Evolutionary conservation across 2,888 invertebrate species (phyloP), one percentile per base, ranked within the genome.

Genomic region (Lamproptera curius): DNA sequence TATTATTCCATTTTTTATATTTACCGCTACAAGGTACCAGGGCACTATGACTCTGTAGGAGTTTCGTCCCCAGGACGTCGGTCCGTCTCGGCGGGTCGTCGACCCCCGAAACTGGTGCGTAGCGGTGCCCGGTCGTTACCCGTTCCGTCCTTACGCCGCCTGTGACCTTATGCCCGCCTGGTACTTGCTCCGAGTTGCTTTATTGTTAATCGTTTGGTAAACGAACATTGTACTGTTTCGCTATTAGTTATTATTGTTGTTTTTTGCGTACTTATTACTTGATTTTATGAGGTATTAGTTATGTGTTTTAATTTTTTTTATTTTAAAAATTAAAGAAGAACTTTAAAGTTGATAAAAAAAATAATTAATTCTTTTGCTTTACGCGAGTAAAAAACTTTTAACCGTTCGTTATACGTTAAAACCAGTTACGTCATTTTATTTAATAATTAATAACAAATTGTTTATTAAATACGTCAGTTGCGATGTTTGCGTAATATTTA

Each of bases 81-180:
- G 67, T 62, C 63, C 63, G 70, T 64, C 75, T 70, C 66, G 65
- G 54, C 71, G 67, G 72, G 77, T 82, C 83, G 79, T 64, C 72
- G 82, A 82, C 77, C 83, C 81, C 82, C 85, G 66, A 84, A 84
- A 79, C 74, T 76, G 78, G 76, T 76, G 78, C 77, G 81, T 79
- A 79, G 80, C 80, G 80, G 78, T 82, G 80, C 79, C 83, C 81
- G 86, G 84, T 85, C 84, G 78, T 84, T 85, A 81, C 80, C 82
- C 83, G 73, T 59, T n/a, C 71, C 80, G 83, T 84, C 84, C 83
- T 84, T 81, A 76, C 70, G 59, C 63, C 68, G 67, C 74, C 65
- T 59, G 61, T 70, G 84, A 84, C 83, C 84, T 79, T 81, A 81
- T 84, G 74, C 54, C 59, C 74, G 71, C 83, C 85, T 84, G 78